A percentile compares a stretch with the other conserved stretches of the same genome.
These are phyloP conservation scores for Cataglyphis livida DNA, from an alignment of 2,888 invertebrate species.

Conservation along the genomic window DNA sequence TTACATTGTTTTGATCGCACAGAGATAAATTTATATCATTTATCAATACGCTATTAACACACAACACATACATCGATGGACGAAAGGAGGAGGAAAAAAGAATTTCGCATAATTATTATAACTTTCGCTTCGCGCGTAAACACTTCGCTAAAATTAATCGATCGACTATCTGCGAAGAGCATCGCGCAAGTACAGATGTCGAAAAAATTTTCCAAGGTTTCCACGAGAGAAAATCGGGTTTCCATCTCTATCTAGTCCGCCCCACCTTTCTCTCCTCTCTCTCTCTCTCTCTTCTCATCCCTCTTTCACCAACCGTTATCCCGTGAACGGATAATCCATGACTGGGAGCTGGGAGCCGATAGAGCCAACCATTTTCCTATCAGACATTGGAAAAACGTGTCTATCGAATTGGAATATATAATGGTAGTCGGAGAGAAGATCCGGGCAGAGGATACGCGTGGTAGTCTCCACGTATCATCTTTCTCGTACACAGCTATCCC, in stretches of 20 bases:
- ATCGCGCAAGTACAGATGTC: background rate
- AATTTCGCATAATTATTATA: background rate
- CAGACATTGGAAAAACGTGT: slow-evolving; percentile 77
- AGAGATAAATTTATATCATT: background rate
- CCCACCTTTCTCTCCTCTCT: background rate
- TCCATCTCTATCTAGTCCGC: slow-evolving; percentile 35
- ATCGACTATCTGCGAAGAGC: slow-evolving; percentile 52
- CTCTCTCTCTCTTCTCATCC: background rate
- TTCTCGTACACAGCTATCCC: slow-evolving; percentile 52
- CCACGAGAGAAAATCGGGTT: slow-evolving; percentile 61
- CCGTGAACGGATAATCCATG: slow-evolving; percentile 65
- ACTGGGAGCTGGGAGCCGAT: slow-evolving; percentile 63
- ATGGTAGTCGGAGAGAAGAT: slow-evolving; percentile 62
- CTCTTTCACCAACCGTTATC: slow-evolving; percentile 55
- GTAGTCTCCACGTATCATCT: slow-evolving; percentile 75
- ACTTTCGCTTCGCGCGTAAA: slow-evolving; percentile 20
- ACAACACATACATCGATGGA: background rate
- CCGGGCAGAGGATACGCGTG: slow-evolving; percentile 69
- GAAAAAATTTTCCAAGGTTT: slow-evolving; percentile 52
- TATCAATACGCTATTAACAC: slow-evolving; percentile 10
- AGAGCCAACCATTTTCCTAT: slow-evolving; percentile 78
- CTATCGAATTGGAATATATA: slow-evolving; percentile 80
- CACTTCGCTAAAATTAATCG: slow-evolving; percentile 35
- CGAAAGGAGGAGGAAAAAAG: background rate
- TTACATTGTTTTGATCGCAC: background rate